Base-by-base conservation (phyloP, 2,113 vertebrate genomes). In the Amphiprion percula region DNA sequence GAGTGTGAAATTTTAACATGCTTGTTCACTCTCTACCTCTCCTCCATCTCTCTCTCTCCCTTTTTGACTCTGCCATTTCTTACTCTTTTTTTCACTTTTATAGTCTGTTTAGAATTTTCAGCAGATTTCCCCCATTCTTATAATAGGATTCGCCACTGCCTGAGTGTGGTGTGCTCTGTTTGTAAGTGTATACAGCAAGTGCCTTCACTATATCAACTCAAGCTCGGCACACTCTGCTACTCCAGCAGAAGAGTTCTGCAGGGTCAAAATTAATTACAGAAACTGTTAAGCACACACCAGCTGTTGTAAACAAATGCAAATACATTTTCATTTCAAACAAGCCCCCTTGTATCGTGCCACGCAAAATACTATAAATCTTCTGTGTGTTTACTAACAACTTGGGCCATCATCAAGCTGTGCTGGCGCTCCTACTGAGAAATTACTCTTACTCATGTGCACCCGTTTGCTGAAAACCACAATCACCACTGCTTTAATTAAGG, bases 221-320 rank as follows among this genome's bases (percentile, higher is more conserved):
- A 68, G 84, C 82, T 72, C 61, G 3, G 74, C 82, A 70, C 68
- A 86, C 75, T 74, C 77, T 39, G 74, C 83, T 83, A 58, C 80
- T 77, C 68, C 68, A 79, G 77, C 61, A 73, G 82, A 86, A 81
- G 85, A 84, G 76, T 91, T 92, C 63, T 85, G 82, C 86, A 90
- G 79, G 92, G 92, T 93, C 92, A 90, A 91, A 94, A 92, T 92
- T 91, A 94, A 95, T 94, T 94, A 93, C 84, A 80, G 71, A 89
- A 90, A 87, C 87, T 91, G 88, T 89, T 93, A 88, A 93, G 90
- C 87, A 90, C 83, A 91, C 87, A 93, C 87, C 92, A 92, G 92
- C 88, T 93, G 90, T 87, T 91, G 93, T 93, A 93, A 94, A 94
- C 92, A 94, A 92, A 94, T 82, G 82, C 87, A 92, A 94, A 92